phyloP scores from a whole-genome alignment of 1,140 invertebrate species.

The Bombus confusus region DNA sequence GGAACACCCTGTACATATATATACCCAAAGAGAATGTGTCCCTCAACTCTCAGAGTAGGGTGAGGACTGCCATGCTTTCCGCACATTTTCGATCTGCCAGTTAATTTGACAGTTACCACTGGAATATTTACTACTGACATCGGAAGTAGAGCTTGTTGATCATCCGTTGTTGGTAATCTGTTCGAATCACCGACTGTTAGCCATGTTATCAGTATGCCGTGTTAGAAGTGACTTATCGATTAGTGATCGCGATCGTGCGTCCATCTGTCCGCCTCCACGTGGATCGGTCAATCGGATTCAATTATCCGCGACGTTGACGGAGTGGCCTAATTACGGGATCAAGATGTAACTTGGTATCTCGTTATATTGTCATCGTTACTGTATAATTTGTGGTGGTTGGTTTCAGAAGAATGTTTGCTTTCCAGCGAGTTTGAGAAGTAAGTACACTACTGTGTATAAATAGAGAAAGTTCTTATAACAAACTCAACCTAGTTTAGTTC shows the following conservation, averaged over 20 bases:
- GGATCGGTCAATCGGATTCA: background rate
- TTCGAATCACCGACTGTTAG: background rate
- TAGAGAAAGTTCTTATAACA: background rate
- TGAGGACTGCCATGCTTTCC: background rate
- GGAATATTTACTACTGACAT: constrained; percentile 26
- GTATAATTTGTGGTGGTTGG: background rate
- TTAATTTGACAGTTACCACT: constrained; percentile 36
- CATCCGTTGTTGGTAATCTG: background rate
- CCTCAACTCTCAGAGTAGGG: background rate
- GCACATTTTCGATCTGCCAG: constrained; percentile 8
- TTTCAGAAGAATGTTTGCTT: background rate
- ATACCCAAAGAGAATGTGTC: background rate
- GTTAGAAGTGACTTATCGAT: constrained; percentile 28
- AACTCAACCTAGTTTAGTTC: background rate
- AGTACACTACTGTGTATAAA: background rate
- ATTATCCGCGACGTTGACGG: constrained; percentile 32
- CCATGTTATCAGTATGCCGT: background rate
- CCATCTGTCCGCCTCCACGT: background rate
- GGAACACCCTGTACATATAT: background rate
- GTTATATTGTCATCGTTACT: background rate
- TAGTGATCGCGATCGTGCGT: background rate
- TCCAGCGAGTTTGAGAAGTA: background rate
- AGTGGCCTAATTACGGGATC: constrained; percentile 19
- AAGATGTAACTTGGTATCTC: background rate
- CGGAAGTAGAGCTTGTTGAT: constrained; percentile 33